A percentile compares a stretch with the other conserved stretches of the same genome.
phyloP scores from a whole-genome alignment of 2,113 vertebrate species.

The Tupaia tana region DNA sequence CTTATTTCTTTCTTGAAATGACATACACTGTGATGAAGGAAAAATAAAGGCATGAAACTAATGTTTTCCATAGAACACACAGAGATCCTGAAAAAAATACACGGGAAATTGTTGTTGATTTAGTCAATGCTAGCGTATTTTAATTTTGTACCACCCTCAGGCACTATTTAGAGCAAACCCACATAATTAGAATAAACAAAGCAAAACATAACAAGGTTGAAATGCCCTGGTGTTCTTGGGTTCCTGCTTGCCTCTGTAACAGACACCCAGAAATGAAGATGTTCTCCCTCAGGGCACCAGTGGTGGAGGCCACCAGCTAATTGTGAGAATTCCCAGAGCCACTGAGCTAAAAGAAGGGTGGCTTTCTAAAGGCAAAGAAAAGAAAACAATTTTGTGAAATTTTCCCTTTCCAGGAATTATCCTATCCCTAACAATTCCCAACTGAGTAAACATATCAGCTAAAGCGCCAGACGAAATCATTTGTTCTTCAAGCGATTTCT shows the following conservation, averaged over 20 bases:
- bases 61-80: neutral
- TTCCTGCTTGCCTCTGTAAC: conserved; percentile 26
- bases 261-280: conserved; percentile 45
- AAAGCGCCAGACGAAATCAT: neutral
- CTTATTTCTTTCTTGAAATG: neutral
- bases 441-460: neutral
- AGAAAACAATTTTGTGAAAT: conserved; percentile 2
- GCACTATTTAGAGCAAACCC: conserved; percentile 42
- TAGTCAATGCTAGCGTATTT: neutral
- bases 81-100: neutral
- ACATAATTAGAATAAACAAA: conserved; percentile 67
- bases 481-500: neutral
- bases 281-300: neutral
- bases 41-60: conserved; percentile 13
- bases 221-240: neutral
- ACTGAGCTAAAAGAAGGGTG: neutral
- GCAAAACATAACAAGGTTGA: conserved; percentile 4
- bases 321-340: conserved; percentile 27
- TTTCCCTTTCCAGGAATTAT: neutral
- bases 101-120: neutral
- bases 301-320: neutral
- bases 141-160: conserved; percentile 8
- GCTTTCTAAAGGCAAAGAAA: neutral
- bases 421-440: neutral
- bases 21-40: neutral